A percentile compares a stretch with the other conserved stretches of the same genome.
Evolutionary conservation across 2,888 invertebrate genomes (phyloP).

Genomic region (Metellina segmentata): DNA sequence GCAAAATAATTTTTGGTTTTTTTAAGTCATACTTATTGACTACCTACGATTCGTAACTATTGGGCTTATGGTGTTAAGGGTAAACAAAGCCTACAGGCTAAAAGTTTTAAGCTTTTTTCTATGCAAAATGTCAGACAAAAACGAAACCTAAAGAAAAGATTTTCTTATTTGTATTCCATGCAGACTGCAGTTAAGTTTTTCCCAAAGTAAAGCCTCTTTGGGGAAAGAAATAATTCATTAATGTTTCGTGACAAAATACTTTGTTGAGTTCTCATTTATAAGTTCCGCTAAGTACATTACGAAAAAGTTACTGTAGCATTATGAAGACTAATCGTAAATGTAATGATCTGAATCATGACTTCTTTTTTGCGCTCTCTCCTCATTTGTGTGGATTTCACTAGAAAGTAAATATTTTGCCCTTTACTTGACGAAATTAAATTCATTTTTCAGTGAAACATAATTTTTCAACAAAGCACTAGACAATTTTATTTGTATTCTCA

Average conservation of each 20-base stretch:
- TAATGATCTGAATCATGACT: neutral
- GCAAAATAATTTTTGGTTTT: no score
- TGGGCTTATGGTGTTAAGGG: no score
- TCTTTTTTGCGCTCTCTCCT: neutral
- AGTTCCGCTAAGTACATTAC: neutral
- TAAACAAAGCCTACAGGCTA: no score
- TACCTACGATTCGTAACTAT: no score
- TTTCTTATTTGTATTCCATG: neutral
- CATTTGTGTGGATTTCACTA: neutral
- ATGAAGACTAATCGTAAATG: neutral
- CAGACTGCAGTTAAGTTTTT: neutral
- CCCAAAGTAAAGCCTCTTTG: neutral
- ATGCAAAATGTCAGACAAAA: neutral
- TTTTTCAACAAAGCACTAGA: no score
- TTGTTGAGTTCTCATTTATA: neutral
- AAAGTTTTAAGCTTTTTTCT: no score
- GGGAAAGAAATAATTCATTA: neutral
- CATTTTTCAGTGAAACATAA: no score
- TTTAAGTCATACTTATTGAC: no score
- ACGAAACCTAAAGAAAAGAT: neutral
- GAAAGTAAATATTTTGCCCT: neutral
- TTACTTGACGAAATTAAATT: neutral
- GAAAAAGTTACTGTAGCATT: neutral
- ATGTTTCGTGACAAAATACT: neutral
- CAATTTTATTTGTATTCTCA: no score